Percentiles rank a stretch among this genome's conserved stretches.
These are phyloP conservation scores for Trogon surrucura DNA, from an alignment of 2,113 vertebrate genomes.

Conservation along the genomic window DNA sequence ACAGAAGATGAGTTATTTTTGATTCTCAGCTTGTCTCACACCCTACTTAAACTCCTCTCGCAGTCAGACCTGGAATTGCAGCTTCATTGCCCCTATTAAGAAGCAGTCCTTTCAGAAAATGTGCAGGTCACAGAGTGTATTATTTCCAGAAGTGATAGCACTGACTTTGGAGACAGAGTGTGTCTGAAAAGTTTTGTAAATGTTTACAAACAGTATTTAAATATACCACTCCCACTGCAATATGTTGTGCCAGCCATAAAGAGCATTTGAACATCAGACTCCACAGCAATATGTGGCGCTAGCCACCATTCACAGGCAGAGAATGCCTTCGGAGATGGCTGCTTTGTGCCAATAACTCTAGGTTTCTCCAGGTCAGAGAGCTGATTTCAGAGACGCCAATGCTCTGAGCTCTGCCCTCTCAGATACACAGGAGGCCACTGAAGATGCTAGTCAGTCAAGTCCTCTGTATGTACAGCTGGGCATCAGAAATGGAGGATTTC, in stretches of 20 bases:
- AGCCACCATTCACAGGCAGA: background rate
- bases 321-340: background rate
- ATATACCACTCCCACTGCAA: conserved; percentile 9
- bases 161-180: background rate
- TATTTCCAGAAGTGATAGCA: background rate
- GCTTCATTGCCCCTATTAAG: background rate
- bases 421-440: background rate
- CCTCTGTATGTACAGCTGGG: background rate
- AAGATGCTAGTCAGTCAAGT: background rate
- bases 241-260: conserved; percentile 7
- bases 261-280: background rate
- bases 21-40: background rate
- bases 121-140: background rate
- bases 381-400: background rate
- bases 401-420: background rate
- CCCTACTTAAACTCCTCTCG: background rate
- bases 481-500: background rate
- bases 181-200: background rate
- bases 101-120: background rate
- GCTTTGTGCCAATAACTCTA: background rate
- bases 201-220: conserved; percentile 24
- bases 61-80: background rate
- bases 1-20: background rate
- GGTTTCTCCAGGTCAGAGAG: background rate
- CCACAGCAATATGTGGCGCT: background rate